Base-by-base conservation (phyloP, 2,888 invertebrate species). In the Apoda limacodes region DNA sequence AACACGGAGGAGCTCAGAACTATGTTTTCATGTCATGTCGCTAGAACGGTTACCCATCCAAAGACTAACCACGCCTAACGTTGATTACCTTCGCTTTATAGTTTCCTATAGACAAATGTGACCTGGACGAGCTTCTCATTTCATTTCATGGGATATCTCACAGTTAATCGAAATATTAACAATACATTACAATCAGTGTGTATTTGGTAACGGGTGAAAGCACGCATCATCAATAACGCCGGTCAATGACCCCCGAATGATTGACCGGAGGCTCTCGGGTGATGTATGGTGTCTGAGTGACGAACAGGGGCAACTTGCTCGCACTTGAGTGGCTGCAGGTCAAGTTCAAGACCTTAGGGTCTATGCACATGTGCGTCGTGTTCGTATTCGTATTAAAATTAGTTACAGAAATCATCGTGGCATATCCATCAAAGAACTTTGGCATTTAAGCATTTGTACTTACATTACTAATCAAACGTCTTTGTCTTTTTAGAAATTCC, bases 321-420 rank as follows among this genome's bases (percentile, higher is more conserved):
- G 38, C 36, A 33, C 36, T 19, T 26, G 28, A 5, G 39, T 31
- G 4, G 23, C n/a, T n/a, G n/a, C n/a, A 28, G 53, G 55, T 52
- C 57, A 55, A 52, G 59, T 46, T 55, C 49, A 48, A 25, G 31
- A 14, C 28, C 33, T 49, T 42, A 50, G 24, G 52, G 5, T 3
- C 25, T 13, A 36, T 29, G 13, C 28, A 30, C 23, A 35, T 12
- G 11, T 11, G 11, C n/a, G 9, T 11, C 12, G 11, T 5, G n/a
- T 22, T 12, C 11, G 12, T 11, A 22, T 12, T 5, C 22, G 12
- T 13, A 9, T 29, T 9, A 21, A 12, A 10, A 10, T 27, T 19
- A 14, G n/a, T 10, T 9, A 20, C 11, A 9, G 11, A 6, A 20
- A 3, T 6, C 22, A 11, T 10, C 10, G 10, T 22, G 22, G n/a